Evolutionary conservation across 2,797 vertebrate species (phyloP).

Genomic region (Molossus molossus): DNA sequence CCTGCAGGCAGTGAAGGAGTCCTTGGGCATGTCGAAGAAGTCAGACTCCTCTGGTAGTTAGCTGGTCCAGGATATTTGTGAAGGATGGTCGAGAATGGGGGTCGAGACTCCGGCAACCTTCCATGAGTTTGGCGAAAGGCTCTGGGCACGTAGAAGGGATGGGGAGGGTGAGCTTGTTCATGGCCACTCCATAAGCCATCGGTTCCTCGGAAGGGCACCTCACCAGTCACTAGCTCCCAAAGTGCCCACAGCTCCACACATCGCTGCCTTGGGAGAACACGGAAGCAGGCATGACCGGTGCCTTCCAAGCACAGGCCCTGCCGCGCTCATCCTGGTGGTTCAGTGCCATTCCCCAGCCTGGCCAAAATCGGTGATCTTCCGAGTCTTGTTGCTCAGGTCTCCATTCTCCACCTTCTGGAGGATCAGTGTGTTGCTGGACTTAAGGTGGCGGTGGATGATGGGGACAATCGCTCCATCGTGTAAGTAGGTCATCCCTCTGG

Average conservation of each 20-base stretch:
- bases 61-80: conserved; percentile 94
- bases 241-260: conserved; percentile 98
- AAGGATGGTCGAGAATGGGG: conserved; percentile 95
- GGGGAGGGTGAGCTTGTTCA: conserved; percentile 98
- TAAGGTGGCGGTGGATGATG: conserved; percentile 98
- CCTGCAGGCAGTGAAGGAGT: conserved; percentile 98
- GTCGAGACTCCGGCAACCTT: conserved; percentile 98
- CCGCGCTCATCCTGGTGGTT: conserved; percentile 99
- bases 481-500: conserved; percentile 96
- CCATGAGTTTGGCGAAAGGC: conserved; percentile 98
- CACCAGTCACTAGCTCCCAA: conserved; percentile 98
- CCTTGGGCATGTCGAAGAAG: conserved; percentile 98
- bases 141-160: conserved; percentile 97
- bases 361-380: conserved; percentile 99
- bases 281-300: conserved; percentile 97
- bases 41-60: conserved; percentile 96
- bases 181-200: conserved; percentile 98
- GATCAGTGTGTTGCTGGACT: conserved; percentile 98
- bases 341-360: conserved; percentile 98
- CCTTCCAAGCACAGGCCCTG: conserved; percentile 99
- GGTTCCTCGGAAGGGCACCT: conserved; percentile 97
- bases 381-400: conserved; percentile 96
- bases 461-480: conserved; percentile 97
- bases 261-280: conserved; percentile 99
- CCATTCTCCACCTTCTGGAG: conserved; percentile 97